phyloP scores from a whole-genome alignment of 2,113 vertebrate species.

The Hiodon alosoides region DNA sequence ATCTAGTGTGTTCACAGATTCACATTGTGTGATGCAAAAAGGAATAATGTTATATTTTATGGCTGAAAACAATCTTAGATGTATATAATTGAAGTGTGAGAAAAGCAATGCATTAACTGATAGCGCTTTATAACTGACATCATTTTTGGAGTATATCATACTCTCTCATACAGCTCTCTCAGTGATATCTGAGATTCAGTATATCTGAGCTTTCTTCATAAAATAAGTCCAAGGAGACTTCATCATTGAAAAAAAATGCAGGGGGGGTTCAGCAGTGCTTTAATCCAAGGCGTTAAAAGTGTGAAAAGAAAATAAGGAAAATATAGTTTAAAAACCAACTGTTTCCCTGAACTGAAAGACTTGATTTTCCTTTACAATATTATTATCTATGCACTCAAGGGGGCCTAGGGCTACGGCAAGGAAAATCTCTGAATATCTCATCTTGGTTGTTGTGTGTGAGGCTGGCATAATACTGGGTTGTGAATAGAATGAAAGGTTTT shows the following conservation, averaged over 20 bases:
- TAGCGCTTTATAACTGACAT: too few species aligned
- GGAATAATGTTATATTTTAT: too few species aligned
- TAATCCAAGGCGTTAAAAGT: constrained; percentile 53
- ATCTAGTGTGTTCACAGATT: too few species aligned
- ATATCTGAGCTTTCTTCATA: neutral
- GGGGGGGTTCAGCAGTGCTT: constrained; percentile 42
- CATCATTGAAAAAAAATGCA: too few species aligned
- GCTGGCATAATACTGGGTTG: constrained; percentile 78
- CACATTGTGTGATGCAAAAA: too few species aligned
- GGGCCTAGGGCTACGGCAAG: constrained; percentile 65
- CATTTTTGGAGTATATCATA: too few species aligned
- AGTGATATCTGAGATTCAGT: neutral
- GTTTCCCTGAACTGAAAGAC: constrained; percentile 70
- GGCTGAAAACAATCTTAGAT: too few species aligned
- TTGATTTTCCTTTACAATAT: constrained; percentile 75
- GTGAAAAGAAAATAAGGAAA: constrained; percentile 35
- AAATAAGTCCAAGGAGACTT: too few species aligned
- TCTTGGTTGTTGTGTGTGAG: constrained; percentile 61
- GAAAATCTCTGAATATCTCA: constrained; percentile 65
- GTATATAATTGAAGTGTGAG: too few species aligned
- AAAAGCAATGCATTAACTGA: too few species aligned
- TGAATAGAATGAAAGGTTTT: constrained; percentile 85
- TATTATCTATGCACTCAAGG: constrained; percentile 75
- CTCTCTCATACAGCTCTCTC: too few species aligned
- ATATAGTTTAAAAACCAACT: constrained; percentile 65